phyloP scores from a whole-genome alignment of 2,888 invertebrate species.

The Lordiphosa andalusiaca region DNA sequence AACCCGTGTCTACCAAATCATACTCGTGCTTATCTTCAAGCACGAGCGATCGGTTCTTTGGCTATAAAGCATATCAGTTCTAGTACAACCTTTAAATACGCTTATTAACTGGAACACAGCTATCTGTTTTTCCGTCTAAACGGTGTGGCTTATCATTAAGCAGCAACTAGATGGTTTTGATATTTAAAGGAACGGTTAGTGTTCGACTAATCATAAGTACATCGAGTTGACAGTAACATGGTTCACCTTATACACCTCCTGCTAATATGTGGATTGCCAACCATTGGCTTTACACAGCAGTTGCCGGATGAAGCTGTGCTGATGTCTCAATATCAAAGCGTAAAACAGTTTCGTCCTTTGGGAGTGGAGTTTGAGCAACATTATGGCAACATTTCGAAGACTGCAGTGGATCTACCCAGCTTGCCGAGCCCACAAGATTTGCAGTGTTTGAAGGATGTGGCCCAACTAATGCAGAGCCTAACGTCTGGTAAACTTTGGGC shows the following conservation, averaged over 20 bases:
- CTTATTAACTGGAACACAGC: too few relatives aligned
- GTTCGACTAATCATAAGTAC: too few relatives aligned
- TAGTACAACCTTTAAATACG: too few relatives aligned
- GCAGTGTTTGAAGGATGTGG: constrained; percentile 39
- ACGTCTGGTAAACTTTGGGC: constrained; percentile 29
- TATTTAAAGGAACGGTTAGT: too few relatives aligned
- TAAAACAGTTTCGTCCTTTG: constrained; percentile 21
- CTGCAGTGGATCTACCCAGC: constrained; percentile 17
- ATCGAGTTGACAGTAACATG: neutral
- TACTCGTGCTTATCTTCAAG: too few relatives aligned
- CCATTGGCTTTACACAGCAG: neutral
- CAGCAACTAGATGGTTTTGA: too few relatives aligned
- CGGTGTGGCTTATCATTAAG: too few relatives aligned
- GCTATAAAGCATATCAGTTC: too few relatives aligned
- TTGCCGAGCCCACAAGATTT: constrained; percentile 29
- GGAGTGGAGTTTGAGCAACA: constrained; percentile 9
- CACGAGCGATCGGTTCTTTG: too few relatives aligned
- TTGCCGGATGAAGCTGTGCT: neutral
- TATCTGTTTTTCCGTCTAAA: too few relatives aligned
- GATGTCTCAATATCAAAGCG: neutral
- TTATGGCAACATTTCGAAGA: constrained; percentile 10
- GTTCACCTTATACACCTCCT: neutral
- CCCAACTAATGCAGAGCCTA: constrained; percentile 15
- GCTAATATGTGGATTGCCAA: neutral
- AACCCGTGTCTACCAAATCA: too few relatives aligned